Evolutionary conservation across 2,797 vertebrate species (phyloP), one percentile per base, ranked within the genome.

Genomic region (Xiphophorus birchmanni): DNA sequence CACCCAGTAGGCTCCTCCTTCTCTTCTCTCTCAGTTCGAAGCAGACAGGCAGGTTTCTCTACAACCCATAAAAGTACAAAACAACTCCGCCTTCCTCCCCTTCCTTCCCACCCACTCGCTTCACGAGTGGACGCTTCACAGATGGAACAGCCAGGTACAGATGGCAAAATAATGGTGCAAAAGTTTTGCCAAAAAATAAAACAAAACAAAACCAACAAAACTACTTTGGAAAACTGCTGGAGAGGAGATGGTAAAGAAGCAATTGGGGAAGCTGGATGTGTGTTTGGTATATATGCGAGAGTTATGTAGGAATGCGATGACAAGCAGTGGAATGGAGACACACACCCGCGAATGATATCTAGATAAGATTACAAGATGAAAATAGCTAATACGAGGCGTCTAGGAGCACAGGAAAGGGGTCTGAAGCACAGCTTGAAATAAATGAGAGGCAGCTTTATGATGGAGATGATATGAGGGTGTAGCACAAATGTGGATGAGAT

Each of bases 41-140:
- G 94, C 89, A 74, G 94, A 94, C 93, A 85, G 93, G 92, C 94
- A 94, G 94, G 95, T 95, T 95, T 94, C 92, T 93, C 94, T 87
- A 94, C 92, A 92, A 93, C 90, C 85, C 83, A 87, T 85, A 86
- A 90, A 88, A 93, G 86, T 74, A 89, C 79, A 85, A 83, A 85
- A 80, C 86, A 91, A 90, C 90, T 92, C 93, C 92, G 84, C 93
- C 94, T 88, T 91, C 90, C 83, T 85, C 48, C 44, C 26, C 80
- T 86, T 72, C 12, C 81, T 87, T 86, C 88, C 81, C 86, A 56
- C 72, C 76, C 76, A 60, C 80, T 56, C 79, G 78, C 80, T 86
- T 81, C 56, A 73, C 48, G 75, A 40, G 77, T 47, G 21, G 45
- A 35, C n/a, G 32, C 52, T 72, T n/a, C 26, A 40, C n/a, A 63